These are phyloP conservation scores for Equus przewalskii DNA, from an alignment of 2,113 vertebrate genomes.

Conservation along the genomic window DNA sequence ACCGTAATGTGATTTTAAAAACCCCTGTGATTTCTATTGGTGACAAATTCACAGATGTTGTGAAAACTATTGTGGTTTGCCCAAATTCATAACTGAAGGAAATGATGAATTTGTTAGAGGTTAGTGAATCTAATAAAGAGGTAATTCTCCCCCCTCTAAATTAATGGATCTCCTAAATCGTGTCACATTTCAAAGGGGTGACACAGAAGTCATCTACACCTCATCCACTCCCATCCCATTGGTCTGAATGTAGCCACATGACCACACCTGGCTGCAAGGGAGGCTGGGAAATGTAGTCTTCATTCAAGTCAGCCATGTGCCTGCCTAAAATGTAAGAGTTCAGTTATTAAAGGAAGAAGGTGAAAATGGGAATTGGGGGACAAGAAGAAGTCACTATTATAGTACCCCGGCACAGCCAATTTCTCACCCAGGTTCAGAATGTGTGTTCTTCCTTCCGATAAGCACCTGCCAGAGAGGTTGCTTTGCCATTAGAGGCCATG, in stretches of 20 bases:
- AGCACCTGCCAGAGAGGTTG: neutral
- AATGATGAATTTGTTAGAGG: conserved; percentile 45
- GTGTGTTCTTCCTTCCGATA: neutral
- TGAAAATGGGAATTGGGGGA: neutral
- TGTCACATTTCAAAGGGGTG: neutral
- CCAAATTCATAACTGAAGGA: neutral
- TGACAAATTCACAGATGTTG: neutral
- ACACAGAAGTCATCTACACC: neutral
- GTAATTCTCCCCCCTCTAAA: neutral
- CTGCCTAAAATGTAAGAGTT: conserved; percentile 7
- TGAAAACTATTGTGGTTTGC: conserved; percentile 19
- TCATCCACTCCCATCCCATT: neutral
- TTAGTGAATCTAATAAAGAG: conserved; percentile 11
- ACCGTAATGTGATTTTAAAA: neutral
- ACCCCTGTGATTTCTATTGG: neutral
- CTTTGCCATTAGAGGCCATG: neutral
- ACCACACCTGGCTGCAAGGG: neutral
- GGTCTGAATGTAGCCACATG: neutral
- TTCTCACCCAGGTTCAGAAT: neutral
- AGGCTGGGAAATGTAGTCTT: neutral
- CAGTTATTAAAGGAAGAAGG: neutral
- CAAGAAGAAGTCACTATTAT: neutral
- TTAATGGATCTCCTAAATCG: conserved; percentile 8
- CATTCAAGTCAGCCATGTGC: neutral
- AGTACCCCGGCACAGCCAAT: neutral